Base-by-base conservation (phyloP, 2,888 invertebrate species). In the Himalopsyche kuldschensis region DNA sequence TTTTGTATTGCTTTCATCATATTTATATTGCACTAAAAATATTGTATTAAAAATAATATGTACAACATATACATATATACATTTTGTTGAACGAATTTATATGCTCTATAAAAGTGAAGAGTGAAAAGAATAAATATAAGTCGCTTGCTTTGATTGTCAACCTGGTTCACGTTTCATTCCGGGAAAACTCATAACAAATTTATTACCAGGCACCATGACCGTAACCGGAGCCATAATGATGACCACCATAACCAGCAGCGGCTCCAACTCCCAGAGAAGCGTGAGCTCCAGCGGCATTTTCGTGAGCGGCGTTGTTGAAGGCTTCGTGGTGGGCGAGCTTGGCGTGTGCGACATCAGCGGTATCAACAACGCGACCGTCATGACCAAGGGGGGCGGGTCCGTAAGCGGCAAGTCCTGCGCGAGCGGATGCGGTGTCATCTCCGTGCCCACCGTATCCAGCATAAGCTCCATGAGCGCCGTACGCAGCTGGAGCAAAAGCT, bases 271-370 rank as follows among this genome's bases (percentile, higher is more conserved):
- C 55, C 55, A 20, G 20, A 10, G 55, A 55, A 55, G 81, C 84
- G 47, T 81, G 78, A 41, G 35, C 69, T 83, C 80, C 80, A 8
- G 41, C 30, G 55, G 80, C 55, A 47, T 80, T 77, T 32, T 80
- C 83, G 35, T 83, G 83, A 35, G 80, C 77, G 46, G 81, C 79
- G 75, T 75, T 75, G 69, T 84, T 77, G 41, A 80, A 35, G 78
- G 93, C 81, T 48, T 81, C 84, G 32, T 47, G 32, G 48, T 84
- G 84, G 30, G 81, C 81, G 35, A 81, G 77, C 75, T 82, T 79
- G 35, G 82, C 82, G 48, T 84, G 84, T 10, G 82, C 79, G 0
- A 82, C 82, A 5, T 35, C 82, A 31, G 79, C 47, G 35, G 79
- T 82, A 46, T 83, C 85, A n/a, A 85, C 83, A 24, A 85, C 84